Conservation (phyloP, 1,140 invertebrate species). For the Telenomus remus region DNA sequence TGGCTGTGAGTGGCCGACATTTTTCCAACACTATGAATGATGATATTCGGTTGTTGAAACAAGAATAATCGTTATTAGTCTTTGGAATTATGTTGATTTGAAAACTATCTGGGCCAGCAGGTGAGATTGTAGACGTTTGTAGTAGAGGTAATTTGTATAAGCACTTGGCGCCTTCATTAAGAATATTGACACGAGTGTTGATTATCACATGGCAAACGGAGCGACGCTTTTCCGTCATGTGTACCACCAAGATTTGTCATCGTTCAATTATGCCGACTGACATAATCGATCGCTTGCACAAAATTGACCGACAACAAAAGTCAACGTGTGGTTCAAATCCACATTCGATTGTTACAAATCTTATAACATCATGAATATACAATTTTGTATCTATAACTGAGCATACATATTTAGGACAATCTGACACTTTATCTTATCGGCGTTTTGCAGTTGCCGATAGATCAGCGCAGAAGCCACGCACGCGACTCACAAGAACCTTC, state of each 20-base stretch:
- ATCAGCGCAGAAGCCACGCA: not conserved
- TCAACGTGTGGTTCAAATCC: too few relatives aligned
- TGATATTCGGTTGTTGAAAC: not conserved
- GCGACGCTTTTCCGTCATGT: too few relatives aligned
- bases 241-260: too few relatives aligned
- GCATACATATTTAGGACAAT: too few relatives aligned
- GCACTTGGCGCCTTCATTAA: conserved; percentile 14
- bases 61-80: not conserved
- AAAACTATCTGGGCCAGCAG: not conserved
- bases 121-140: not conserved
- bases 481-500: conserved; percentile 1
- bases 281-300: not conserved
- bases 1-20: not conserved
- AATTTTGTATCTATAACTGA: too few relatives aligned
- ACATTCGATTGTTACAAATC: too few relatives aligned
- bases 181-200: conserved; percentile 13
- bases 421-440: conserved; percentile 8
- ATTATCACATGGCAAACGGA: not conserved
- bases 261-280: not conserved
- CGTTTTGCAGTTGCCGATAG: not conserved
- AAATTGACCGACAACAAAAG: not conserved
- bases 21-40: not conserved
- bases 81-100: not conserved
- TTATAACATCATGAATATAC: too few relatives aligned
- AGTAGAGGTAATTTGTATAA: not conserved